phyloP scores from a whole-genome alignment of 2,797 vertebrate genomes.

The Clarias pachynema region DNA sequence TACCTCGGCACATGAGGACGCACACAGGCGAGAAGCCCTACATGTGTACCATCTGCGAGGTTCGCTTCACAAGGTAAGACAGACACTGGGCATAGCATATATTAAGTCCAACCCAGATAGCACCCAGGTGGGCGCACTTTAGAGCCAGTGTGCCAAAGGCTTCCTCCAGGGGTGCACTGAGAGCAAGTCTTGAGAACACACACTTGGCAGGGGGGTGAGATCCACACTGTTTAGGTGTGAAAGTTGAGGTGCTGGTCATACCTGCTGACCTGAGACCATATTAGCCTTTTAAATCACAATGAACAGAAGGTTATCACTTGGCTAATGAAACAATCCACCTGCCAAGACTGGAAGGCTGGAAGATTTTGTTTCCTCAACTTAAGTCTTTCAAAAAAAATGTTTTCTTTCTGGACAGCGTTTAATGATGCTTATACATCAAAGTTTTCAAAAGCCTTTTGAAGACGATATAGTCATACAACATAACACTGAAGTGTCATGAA shows the following conservation, averaged over 20 bases:
- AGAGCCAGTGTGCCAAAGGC: constrained; percentile 31
- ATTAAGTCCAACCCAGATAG: constrained; percentile 7
- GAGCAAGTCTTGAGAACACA: constrained; percentile 40
- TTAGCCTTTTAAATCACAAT: constrained; percentile 29
- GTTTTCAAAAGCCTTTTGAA: constrained; percentile 17
- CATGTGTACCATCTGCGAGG: constrained; percentile 98
- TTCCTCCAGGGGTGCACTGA: background rate
- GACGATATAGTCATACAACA: constrained; percentile 30
- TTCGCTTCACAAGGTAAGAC: constrained; percentile 95
- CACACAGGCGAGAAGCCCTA: constrained; percentile 99
- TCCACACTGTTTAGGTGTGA: constrained; percentile 35
- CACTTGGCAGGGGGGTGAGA: constrained; percentile 35
- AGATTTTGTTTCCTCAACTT: background rate
- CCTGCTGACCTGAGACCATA: constrained; percentile 13
- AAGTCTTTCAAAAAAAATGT: constrained; percentile 8
- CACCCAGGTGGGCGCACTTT: constrained; percentile 28
- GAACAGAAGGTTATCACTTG: constrained; percentile 25
- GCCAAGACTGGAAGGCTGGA: constrained; percentile 22
- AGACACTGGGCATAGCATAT: constrained; percentile 16
- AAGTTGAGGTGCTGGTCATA: constrained; percentile 38
- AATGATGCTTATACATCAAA: constrained; percentile 16
- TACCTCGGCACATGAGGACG: constrained; percentile 96
- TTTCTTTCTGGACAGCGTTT: background rate
- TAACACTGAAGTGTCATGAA: background rate
- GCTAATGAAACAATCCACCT: constrained; percentile 5